Evolutionary conservation across 2,888 invertebrate genomes (phyloP), one percentile per base, ranked within the genome.

Genomic region (Cosmia pyralina): DNA sequence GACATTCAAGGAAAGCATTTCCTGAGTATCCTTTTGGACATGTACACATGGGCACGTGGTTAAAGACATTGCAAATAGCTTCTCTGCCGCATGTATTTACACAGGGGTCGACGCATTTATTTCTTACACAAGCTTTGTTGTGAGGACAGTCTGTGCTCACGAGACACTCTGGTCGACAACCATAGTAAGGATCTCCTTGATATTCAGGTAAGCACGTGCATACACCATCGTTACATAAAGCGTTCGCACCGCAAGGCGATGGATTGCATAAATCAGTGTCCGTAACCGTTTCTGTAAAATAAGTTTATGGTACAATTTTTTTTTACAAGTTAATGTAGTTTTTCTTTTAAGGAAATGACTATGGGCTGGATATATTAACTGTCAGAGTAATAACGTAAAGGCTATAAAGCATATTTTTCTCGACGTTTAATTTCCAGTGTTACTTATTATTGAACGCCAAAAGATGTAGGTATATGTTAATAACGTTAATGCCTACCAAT

Each of bases 131-230:
- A 53, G 98, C 97, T 89, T 96, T 97, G 87, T 97, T 96, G 83
- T 97, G 96, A 11, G 97, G 93, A 90, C 98, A 98, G 87, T 98
- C 98, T 19, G 96, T 95, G 87, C 97, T 98, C 50, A 97, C 92
- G 48, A 98, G 96, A 92, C 98, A 98, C 93, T 98, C 98, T n/a
- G 98, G 98, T 84, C 98, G 96, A 90, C 98, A 98, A 44, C 97
- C 97, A 82, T 96, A 94, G 88, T 98, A 98, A 5, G 98, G 98
- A 94, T 98, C 98, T 41, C 98, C 98, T 86, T 97, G 97, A 89
- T 97, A 98, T 90, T 98, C 97, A 0, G 97, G 95, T 64, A 98
- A 89, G 90, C 98, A 98, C 28, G 96, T 97, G 87, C 98, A 98
- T 65, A 97, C 88, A 57, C 98, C 98, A 83, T 97, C 95, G 82